Base-by-base conservation (phyloP, 2,888 invertebrate genomes). In the Eurois occulta region DNA sequence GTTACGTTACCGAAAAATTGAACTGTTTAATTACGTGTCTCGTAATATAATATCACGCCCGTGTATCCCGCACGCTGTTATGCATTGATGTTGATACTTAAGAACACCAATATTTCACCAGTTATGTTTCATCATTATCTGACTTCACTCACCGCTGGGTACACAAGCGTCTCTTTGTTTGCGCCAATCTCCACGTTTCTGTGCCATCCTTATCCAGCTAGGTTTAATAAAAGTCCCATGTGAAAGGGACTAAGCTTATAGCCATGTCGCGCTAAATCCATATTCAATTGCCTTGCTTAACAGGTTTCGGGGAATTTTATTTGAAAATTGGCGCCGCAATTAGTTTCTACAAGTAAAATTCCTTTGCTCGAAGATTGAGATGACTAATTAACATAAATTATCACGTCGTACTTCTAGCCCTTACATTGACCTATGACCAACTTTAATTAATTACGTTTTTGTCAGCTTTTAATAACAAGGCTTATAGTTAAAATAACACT, bases 401-500 rank as follows among this genome's bases (percentile, higher is more conserved):
- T 62, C 52, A 55, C 35, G 69, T 32, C 32, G 28, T 76, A 60
- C n/a, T 65, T 65, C 62, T 76, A 84, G 77, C 60, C 75, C 85
- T 87, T 73, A 64, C 18, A 77, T 84, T 87, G 75, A 80, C 75
- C 73, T 74, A 32, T 77, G 75, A 80, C 38, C 52, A 43, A 48
- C 41, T 48, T 52, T 67, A 52, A 67, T 77, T 52, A 73, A 60
- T 46, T 21, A 48, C 6, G 52, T 64, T 83, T 75, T 69, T 24
- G 62, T 76, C 66, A 76, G 55, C 64, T 71, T 80, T 32, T 32
- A n/a, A 75, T 21, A 62, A 73, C 58, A 28, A 35, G 13, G 24
- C 41, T 21, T 18, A 28, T 24, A 18, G 46, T 79, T 38, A 46
- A 5, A 35, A 32, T 35, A 28, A 41, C 41, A 38, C 38, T 8